Evolutionary conservation across 2,888 invertebrate genomes (phyloP).

Genomic region (Acanthopleura granulata): DNA sequence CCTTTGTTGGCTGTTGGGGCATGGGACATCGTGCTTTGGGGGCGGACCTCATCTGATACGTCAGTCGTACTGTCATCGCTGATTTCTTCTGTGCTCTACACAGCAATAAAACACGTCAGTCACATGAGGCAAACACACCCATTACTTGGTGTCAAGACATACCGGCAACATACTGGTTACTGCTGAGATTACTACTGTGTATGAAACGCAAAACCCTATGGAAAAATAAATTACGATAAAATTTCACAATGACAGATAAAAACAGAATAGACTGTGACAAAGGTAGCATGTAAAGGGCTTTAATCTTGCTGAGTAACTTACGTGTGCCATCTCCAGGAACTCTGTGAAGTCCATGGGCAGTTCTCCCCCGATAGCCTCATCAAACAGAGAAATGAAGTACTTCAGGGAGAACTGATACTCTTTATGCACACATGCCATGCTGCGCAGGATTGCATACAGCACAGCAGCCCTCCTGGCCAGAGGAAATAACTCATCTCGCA

Average conservation of each 20-base stretch:
- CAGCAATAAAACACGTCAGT: background rate
- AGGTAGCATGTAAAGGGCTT: background rate
- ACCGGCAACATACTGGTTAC: too few relatives aligned
- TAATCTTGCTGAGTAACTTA: slow-evolving; percentile 16
- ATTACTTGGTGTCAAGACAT: too few relatives aligned
- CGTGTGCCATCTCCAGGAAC: slow-evolving; percentile 32
- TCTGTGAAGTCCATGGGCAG: slow-evolving; percentile 50
- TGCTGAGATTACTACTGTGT: too few relatives aligned
- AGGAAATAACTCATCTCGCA: slow-evolving; percentile 64
- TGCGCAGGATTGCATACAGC: slow-evolving; percentile 61
- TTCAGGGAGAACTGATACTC: slow-evolving; percentile 66
- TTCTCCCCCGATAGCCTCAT: slow-evolving; percentile 64
- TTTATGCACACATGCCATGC: slow-evolving; percentile 54
- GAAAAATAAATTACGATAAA: too few relatives aligned
- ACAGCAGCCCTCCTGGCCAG: slow-evolving; percentile 62
- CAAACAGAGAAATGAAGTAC: slow-evolving; percentile 65
- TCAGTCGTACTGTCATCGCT: slow-evolving; percentile 6
- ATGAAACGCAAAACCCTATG: too few relatives aligned
- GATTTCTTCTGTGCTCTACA: slow-evolving; percentile 7
- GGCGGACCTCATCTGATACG: background rate
- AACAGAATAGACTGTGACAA: too few relatives aligned
- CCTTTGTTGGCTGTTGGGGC: slow-evolving; percentile 5
- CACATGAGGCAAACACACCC: too few relatives aligned
- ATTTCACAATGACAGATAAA: too few relatives aligned
- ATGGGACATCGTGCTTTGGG: background rate